A percentile compares a stretch with the other conserved stretches of the same genome.
phyloP scores from a whole-genome alignment of 2,888 invertebrate genomes.

The Cheilosia variabilis region DNA sequence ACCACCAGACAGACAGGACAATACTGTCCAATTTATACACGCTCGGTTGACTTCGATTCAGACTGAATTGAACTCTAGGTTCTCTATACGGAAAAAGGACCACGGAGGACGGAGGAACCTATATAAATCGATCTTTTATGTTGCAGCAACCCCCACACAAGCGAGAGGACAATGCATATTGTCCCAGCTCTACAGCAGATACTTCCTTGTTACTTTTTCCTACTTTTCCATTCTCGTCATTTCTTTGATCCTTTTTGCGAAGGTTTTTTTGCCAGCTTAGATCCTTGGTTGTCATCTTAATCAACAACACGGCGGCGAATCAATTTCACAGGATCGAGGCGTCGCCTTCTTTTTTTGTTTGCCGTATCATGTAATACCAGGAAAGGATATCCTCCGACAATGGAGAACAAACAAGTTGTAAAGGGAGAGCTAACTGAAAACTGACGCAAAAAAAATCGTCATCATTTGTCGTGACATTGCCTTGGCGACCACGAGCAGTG shows the following conservation, averaged over 20 bases:
- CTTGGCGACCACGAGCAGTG: constrained; percentile 27
- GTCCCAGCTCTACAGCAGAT: constrained; percentile 21
- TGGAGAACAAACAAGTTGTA: constrained; percentile 28
- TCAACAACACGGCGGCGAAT: constrained; percentile 67
- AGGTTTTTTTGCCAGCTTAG: constrained; percentile 9
- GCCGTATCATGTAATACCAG: constrained; percentile 29
- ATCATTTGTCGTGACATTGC: constrained; percentile 1
- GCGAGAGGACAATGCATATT: constrained; percentile 49
- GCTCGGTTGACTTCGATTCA: constrained; percentile 61
- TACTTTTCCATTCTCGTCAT: constrained; percentile 7
- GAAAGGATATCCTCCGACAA: constrained; percentile 44
- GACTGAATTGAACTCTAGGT: constrained; percentile 24
- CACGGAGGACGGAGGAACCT: constrained; percentile 8
- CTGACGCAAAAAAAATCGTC: constrained; percentile 23
- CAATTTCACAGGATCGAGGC: constrained; percentile 70
- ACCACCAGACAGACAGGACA: constrained; percentile 9
- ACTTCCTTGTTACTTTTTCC: constrained; percentile 35
- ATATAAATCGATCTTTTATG: constrained; percentile 38
- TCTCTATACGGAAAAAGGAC: constrained; percentile 26
- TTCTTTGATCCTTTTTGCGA: constrained; percentile 51
- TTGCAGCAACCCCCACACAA: constrained; percentile 39
- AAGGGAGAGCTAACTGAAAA: constrained; percentile 8
- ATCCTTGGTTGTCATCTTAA: constrained; percentile 68
- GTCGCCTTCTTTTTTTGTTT: constrained; percentile 25
- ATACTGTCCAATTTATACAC: constrained; percentile 34